Percentiles rank a stretch among this genome's conserved stretches.
Evolutionary conservation across 2,797 vertebrate species (phyloP).

Genomic region (Antrozous pallidus): DNA sequence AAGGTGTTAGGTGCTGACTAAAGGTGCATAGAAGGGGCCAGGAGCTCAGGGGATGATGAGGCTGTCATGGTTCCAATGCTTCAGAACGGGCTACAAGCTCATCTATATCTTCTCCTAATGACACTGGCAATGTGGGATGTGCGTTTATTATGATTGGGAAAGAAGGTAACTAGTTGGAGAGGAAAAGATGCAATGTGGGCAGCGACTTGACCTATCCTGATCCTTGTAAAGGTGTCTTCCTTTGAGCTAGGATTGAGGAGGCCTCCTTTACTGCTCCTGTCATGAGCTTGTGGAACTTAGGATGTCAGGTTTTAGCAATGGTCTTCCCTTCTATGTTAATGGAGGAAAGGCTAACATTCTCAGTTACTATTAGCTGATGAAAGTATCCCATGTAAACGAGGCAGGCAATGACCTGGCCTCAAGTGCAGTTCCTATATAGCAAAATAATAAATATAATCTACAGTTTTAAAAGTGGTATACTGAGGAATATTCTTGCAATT

Average conservation of each 20-base stretch:
- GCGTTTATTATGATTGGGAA: background rate
- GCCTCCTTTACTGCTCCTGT: background rate
- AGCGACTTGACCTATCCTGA: background rate
- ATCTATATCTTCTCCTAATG: background rate
- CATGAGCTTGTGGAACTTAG: background rate
- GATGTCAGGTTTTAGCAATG: background rate
- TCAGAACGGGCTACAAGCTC: background rate
- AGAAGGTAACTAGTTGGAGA: background rate
- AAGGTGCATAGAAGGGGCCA: background rate
- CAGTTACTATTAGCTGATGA: background rate
- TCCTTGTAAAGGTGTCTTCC: background rate
- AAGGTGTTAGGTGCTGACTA: background rate
- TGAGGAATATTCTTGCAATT: background rate
- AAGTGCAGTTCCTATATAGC: background rate
- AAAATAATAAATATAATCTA: background rate
- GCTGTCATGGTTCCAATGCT: background rate
- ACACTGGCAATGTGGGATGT: background rate
- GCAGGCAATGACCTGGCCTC: background rate
- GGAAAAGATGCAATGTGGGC: background rate
- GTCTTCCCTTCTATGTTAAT: background rate
- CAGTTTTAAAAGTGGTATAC: background rate
- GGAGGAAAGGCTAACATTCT: slow-evolving; percentile 20
- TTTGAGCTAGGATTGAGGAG: background rate
- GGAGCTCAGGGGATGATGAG: background rate
- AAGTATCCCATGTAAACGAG: background rate